Percentiles rank a stretch among this genome's conserved stretches.
Conservation (phyloP, 1,140 invertebrate genomes). For the Zophobas atratus region DNA sequence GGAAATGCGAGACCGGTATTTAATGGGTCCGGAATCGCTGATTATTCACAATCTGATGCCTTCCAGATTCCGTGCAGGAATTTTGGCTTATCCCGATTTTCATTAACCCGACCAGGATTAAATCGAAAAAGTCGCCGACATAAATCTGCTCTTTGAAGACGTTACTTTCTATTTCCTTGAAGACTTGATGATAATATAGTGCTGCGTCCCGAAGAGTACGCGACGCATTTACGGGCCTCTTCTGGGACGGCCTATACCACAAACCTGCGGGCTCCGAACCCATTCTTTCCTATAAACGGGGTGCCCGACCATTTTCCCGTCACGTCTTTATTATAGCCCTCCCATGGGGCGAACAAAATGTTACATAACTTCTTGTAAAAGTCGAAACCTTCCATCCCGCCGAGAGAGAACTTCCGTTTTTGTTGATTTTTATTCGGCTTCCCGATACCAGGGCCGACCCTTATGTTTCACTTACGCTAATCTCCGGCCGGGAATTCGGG, state of each 20-base stretch:
- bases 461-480: conserved; percentile 43
- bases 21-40: conserved; percentile 56
- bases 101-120: conserved; percentile 49
- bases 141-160: conserved; percentile 49
- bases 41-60: conserved; percentile 58
- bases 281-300: conserved; percentile 63
- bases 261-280: conserved; percentile 53
- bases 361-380: conserved; percentile 67
- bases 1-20: conserved; percentile 54
- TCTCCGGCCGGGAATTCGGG: conserved; percentile 20
- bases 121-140: conserved; percentile 48
- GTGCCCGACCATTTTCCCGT: conserved; percentile 62
- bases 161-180: conserved; percentile 51
- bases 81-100: conserved; percentile 46
- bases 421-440: conserved; percentile 53
- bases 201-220: conserved; percentile 53
- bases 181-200: conserved; percentile 60
- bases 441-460: conserved; percentile 28
- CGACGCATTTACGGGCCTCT: conserved; percentile 55
- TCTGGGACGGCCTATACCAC: conserved; percentile 56
- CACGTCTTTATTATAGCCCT: conserved; percentile 67
- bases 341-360: conserved; percentile 62
- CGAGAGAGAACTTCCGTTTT: conserved; percentile 56
- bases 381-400: conserved; percentile 61
- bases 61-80: conserved; percentile 41